Base-by-base conservation (phyloP, 2,888 invertebrate genomes). In the Abscondita cerata region DNA sequence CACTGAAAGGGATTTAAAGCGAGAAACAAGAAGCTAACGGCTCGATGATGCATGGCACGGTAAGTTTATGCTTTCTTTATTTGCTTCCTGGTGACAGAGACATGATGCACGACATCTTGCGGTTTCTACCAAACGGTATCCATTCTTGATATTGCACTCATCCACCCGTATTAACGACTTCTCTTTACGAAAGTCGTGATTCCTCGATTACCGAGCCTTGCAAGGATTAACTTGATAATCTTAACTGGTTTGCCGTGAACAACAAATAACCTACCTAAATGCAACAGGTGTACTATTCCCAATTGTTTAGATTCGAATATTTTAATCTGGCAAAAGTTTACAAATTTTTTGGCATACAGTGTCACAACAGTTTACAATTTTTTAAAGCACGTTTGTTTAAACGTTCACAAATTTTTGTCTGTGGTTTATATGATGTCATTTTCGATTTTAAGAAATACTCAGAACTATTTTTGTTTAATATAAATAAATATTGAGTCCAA, bases 221-320 rank as follows among this genome's bases (percentile, higher is more conserved):
- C 52, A 20, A 51, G 52, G 56, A 56, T 60, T 55, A 60, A 56
- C 18, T 57, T 62, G 52, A 57, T 57, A 52, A 44, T 46, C 58
- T 58, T 48, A 57, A 56, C 59, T 52, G 61, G 66, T 59, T 64
- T 66, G 60, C 66, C 62, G 50, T 66, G 66, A n/a, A 66, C 64
- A 66, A n/a, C 66, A 64, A 59, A 66, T 66, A 64, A 58, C 54
- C 52, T 33, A 20, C 11, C 19, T 51, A 47, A 63, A 55, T 61
- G 54, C 59, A 59, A 54, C 66, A 56, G 59, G 66, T 56, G 56
- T n/a, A 51, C 13, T 8, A 20, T 51, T 36, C 18, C 31, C 31
- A 48, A 48, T 51, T 12, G 19, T 50, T 15, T 47, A 9, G 1
- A 15, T 41, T 13, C 41, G 25, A 25, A 25, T 4, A 25, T 25